Conservation (phyloP, 2,888 invertebrate genomes). For the Leucoptera coffeella region DNA sequence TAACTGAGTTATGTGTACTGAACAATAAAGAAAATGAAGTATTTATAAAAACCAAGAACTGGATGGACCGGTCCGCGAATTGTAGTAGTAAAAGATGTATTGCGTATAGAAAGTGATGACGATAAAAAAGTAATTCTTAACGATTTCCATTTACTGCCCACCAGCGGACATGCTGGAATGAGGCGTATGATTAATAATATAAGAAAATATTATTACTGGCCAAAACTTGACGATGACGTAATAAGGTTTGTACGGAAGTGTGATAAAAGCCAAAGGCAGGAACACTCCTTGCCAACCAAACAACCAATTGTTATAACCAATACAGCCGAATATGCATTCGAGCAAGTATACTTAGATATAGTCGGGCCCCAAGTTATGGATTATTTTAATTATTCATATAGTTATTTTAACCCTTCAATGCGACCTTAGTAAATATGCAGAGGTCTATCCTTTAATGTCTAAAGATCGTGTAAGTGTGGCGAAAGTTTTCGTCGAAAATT, state of each 20-base stretch:
- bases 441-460: background rate
- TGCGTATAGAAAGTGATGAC: no score
- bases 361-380: no score
- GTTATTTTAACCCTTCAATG: no score
- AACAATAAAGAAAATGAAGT: no score
- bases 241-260: conserved; percentile 1
- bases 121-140: background rate
- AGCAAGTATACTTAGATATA: no score
- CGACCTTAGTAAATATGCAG: conserved; percentile 1
- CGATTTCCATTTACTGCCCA: conserved; percentile 2
- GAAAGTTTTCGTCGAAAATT: conserved; percentile 1
- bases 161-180: conserved; percentile 2
- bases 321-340: no score
- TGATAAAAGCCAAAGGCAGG: background rate
- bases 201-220: background rate
- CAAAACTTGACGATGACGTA: no score
- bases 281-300: background rate
- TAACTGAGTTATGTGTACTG: no score
- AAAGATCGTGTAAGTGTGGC: conserved; percentile 1
- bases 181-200: conserved; percentile 2
- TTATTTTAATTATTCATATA: no score
- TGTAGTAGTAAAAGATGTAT: no score
- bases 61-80: no score
- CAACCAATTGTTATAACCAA: conserved; percentile 1
- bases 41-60: no score